A percentile compares a stretch with the other conserved stretches of the same genome.
phyloP scores from a whole-genome alignment of 2,888 invertebrate species.

The Melieria omissa region DNA sequence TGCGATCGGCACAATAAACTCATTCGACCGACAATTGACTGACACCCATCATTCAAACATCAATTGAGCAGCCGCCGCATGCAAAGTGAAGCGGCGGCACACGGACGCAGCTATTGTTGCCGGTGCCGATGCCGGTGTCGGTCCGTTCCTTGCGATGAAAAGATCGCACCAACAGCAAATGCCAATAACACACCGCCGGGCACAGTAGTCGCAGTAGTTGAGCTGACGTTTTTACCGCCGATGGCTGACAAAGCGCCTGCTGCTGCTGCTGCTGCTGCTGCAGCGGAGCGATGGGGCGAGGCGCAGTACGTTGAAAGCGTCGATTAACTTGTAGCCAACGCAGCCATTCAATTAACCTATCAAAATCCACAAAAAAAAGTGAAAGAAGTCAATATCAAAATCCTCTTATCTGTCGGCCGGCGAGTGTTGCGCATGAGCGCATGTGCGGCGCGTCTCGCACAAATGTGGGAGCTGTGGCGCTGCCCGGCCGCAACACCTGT shows the following conservation, averaged over 20 bases:
- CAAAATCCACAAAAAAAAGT: conserved; percentile 23
- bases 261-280: conserved; percentile 20
- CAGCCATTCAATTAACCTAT: conserved; percentile 37
- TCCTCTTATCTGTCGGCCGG: conserved; percentile 20
- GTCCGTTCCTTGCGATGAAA: background rate
- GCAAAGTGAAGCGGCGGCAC: background rate
- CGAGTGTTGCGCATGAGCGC: conserved; percentile 8
- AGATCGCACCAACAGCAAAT: conserved; percentile 2
- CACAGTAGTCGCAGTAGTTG: conserved; percentile 15
- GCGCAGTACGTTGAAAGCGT: conserved; percentile 32
- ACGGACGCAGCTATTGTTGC: conserved; percentile 1
- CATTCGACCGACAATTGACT: conserved; percentile 32
- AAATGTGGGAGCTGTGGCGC: background rate
- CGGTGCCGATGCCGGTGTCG: background rate
- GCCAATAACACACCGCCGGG: background rate
- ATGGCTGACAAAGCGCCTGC: conserved; percentile 26
- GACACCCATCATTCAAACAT: conserved; percentile 38
- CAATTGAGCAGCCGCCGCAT: conserved; percentile 22
- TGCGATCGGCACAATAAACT: conserved; percentile 32
- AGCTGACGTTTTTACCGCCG: conserved; percentile 17
- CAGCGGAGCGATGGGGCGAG: conserved; percentile 5
- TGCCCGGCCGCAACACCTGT: background rate
- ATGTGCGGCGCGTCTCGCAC: background rate
- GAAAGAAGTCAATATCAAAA: conserved; percentile 3
- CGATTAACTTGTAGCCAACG: conserved; percentile 28